Evolutionary conservation across 35 echinoderm and acorn worm genomes (phyloP).

Genomic region (Eucidaris tribuloides): DNA sequence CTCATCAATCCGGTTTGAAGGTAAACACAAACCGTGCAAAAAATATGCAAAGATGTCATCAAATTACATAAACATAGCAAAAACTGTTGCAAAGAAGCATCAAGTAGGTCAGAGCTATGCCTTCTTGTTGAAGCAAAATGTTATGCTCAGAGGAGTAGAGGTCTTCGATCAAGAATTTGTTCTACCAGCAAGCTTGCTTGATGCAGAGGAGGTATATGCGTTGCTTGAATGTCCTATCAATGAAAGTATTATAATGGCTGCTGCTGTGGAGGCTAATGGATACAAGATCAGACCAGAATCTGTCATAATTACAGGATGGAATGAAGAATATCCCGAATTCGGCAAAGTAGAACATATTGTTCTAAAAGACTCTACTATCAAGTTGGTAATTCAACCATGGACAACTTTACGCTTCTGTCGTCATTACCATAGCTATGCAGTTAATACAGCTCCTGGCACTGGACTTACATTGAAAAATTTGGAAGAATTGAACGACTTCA

Average conservation of each 20-base stretch:
- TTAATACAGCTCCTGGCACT: neutral
- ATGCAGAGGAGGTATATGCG: neutral
- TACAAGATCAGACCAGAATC: neutral
- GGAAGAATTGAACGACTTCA: neutral
- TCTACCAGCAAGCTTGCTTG: neutral
- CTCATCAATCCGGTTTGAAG: constrained; percentile 37
- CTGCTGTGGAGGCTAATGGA: neutral
- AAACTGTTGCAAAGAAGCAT: constrained; percentile 32
- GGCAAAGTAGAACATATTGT: neutral
- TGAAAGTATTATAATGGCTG: neutral
- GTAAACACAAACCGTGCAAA: constrained; percentile 37
- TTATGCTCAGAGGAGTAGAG: constrained; percentile 14
- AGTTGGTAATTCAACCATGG: neutral
- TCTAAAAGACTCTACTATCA: neutral
- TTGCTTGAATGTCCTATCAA: neutral
- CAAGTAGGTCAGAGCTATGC: constrained; percentile 26
- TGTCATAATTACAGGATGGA: neutral
- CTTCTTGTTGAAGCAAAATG: neutral
- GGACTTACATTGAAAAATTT: neutral
- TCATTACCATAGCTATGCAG: neutral
- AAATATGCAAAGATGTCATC: constrained; percentile 10
- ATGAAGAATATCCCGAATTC: neutral
- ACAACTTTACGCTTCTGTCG: neutral
- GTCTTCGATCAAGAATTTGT: constrained; percentile 15
- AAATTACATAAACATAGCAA: constrained; percentile 39